A percentile compares a stretch with the other conserved stretches of the same genome.
phyloP scores from a whole-genome alignment of 2,888 invertebrate species.

The Dusona sp. region DNA sequence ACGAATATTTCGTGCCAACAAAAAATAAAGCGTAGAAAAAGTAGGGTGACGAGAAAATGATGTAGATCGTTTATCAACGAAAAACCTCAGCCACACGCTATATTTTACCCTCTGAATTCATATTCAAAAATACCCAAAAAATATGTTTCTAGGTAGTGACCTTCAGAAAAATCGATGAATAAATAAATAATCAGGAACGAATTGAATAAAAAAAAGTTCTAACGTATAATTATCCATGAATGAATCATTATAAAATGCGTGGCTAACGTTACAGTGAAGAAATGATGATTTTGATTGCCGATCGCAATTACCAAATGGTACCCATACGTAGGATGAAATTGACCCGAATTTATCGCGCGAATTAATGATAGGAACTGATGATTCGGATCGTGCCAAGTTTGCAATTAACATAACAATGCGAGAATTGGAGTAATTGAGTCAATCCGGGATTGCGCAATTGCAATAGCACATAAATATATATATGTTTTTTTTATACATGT shows the following conservation, averaged over 20 bases:
- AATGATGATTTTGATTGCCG: background rate
- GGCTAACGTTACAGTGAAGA: background rate
- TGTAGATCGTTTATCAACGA: background rate
- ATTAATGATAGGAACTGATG: constrained; percentile 69
- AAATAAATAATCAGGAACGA: background rate
- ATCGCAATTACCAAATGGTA: background rate
- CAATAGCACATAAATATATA: background rate
- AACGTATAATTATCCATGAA: background rate
- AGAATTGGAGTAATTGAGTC: constrained; percentile 76
- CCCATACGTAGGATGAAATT: constrained; percentile 46
- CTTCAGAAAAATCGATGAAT: background rate
- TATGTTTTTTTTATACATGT: background rate
- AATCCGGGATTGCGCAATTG: constrained; percentile 74
- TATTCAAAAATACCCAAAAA: background rate
- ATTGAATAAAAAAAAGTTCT: background rate
- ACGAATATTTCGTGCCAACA: background rate
- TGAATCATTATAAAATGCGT: background rate
- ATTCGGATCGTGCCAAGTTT: constrained; percentile 69
- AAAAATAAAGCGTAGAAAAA: background rate
- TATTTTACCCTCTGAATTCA: background rate
- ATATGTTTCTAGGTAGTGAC: background rate
- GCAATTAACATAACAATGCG: constrained; percentile 79
- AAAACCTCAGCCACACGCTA: background rate
- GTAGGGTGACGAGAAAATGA: background rate
- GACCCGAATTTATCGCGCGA: constrained; percentile 64